A percentile compares a stretch with the other conserved stretches of the same genome.
phyloP scores from a whole-genome alignment of 2,113 vertebrate species.

The Cranoglanis bouderius region DNA sequence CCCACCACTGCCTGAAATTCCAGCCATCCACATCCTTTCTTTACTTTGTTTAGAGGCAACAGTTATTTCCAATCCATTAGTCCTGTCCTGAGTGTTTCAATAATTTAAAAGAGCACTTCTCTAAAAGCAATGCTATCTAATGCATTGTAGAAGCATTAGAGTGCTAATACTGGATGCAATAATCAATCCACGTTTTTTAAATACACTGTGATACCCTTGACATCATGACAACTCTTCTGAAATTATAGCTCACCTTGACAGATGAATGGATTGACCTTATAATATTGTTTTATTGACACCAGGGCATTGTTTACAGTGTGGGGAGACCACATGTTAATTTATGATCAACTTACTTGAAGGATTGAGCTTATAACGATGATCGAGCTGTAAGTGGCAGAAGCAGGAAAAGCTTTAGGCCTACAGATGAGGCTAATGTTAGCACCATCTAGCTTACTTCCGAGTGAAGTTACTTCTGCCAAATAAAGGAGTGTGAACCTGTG shows the following conservation, averaged over 20 bases:
- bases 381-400: neutral
- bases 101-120: slow-evolving; percentile 39
- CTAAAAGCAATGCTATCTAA: slow-evolving; percentile 42
- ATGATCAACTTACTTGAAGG: neutral
- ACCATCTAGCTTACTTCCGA: neutral
- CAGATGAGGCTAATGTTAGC: neutral
- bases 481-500: neutral
- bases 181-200: slow-evolving; percentile 47
- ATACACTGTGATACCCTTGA: slow-evolving; percentile 33
- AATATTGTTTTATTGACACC: slow-evolving; percentile 24
- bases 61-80: slow-evolving; percentile 36
- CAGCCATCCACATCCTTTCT: neutral
- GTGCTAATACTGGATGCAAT: slow-evolving; percentile 40
- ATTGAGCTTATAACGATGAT: neutral
- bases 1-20: neutral
- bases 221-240: slow-evolving; percentile 30
- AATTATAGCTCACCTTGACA: slow-evolving; percentile 31
- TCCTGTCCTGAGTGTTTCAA: slow-evolving; percentile 33
- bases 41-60: slow-evolving; percentile 23
- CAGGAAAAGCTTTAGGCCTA: neutral
- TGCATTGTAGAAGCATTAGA: slow-evolving; percentile 20
- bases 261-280: neutral
- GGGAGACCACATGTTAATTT: neutral
- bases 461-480: neutral
- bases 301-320: neutral